Base-by-base conservation (phyloP, 2,797 vertebrate genomes). In the Valencia hispanica region DNA sequence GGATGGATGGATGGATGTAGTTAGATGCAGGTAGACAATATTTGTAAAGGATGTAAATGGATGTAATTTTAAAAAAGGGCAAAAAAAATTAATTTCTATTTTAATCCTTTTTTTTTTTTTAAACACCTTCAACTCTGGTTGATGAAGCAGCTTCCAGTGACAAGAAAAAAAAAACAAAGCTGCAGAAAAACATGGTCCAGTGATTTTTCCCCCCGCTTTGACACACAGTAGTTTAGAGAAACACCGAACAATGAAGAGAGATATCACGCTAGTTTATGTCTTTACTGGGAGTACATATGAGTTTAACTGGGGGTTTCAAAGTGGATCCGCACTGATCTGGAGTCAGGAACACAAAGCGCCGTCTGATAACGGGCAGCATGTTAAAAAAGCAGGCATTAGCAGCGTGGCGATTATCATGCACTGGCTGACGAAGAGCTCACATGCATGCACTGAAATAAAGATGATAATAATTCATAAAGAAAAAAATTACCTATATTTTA, bases 351-450 rank as follows among this genome's bases (percentile, higher is more conserved):
- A 70, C 55, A 51, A 68, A 12, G 30, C 53, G 51, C 32, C 10
- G 1, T 15, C 55, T 41, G 47, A 2, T 53, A 73, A 57, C 25
- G n/a, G 45, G 25, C 61, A 70, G 79, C 8, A 6, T 72, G 63
- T 83, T 79, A 69, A 80, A 71, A 53, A 83, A 85, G 68, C 78
- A 73, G 79, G 80, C 85, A 79, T 82, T 63, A 89, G 83, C 80
- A 79, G 78, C 72, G 66, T 20, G 20, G 78, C 81, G 83, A 80
- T 88, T 72, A 85, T 63, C 83, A 77, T 82, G 79, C 68, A 34
- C 53, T 14, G 53, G 53, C 25, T 27, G 74, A 81, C 76, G 80
- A 82, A 80, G 79, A 72, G 72, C 74, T 85, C 77, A 70, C 74
- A 41, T 39, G 17, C 87, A 88, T 86, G 87, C 86, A 86, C 74